Base-by-base conservation (phyloP, 2,888 invertebrate species). In the Bombylius major region DNA sequence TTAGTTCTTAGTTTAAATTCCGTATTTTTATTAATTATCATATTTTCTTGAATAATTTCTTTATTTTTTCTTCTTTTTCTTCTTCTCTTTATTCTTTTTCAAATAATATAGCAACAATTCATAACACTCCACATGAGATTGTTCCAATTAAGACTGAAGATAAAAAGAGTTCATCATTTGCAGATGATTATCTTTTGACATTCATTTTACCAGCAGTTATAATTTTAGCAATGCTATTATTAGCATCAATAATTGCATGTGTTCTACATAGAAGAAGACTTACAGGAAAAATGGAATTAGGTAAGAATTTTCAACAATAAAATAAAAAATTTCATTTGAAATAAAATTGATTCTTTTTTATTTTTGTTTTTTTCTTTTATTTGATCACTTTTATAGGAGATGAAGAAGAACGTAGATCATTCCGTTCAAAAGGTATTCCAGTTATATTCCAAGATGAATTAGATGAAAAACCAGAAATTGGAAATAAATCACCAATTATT, bases 381-480 rank as follows among this genome's bases (percentile, higher is more conserved):
- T 45, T 50, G 31, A 8, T 42, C 23, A 2, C 23, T 23, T 23
- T 53, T 54, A 73, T 76, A 60, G 83, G 83, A 39, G 83, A 83
- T 67, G 87, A 89, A 66, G 89, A 90, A 66, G 89, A 89, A 64
- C 79, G 89, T 23, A 86, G 87, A 69, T 86, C 86, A 61, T 88
- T 89, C 77, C 82, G 89, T 51, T 87, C 87, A 65, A 89, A 88
- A 71, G 82, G 82, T 53, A 93, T 95, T 66, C 97, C 98, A 1
- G 94, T 97, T 46, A 97, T 98, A 68, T 96, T 97, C 76, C 90
- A 91, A 73, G 96, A 98, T 72, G 98, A 98, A 72, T 78, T 97
- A 48, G 95, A 96, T 65, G 95, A 95, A 67, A 87, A 93, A 65
- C 90, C 89, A 0, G 89, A 89, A 71, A 86, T 89, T 31, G 87